Evolutionary conservation across 1,140 invertebrate genomes (phyloP), one percentile per base, ranked within the genome.

Genomic region (Drosophila tropicalis): DNA sequence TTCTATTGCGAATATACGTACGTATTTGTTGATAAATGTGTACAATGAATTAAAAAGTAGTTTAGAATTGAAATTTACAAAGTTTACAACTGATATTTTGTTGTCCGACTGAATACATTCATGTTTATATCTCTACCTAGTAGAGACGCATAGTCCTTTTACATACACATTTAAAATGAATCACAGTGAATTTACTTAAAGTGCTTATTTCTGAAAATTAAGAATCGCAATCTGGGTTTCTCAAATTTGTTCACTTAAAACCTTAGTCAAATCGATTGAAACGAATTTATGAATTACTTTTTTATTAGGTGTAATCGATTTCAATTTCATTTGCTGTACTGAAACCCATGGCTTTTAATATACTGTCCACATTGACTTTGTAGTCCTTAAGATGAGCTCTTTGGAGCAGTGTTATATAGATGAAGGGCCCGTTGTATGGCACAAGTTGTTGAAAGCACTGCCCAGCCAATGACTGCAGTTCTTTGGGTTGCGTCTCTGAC

Each of bases 401-500:
- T 61, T 81, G 86, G 9, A 91, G 25, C 15, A 91, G 56, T 40
- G 79, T 79, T 34, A 91, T 79, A 70, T 91, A 92, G 0, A 92
- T 60, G 36, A 91, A 86, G 15, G 91, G 90, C 19, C 82, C 85
- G 44, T 91, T 87, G 54, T 91, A 90, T 4, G 55, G 10, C 2
- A 55, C 22, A 22, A 92, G 54, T 2, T 74, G 56, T 1, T 66
- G 25, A 40, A 76, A 91, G 29, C 76, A 79, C 9, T 81, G 17
- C 1, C 79, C 51, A 1, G 90, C 85, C 17, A 71, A 55, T 5
- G 51, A 15, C 84, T 94, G 94, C 63, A 94, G 81, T 54, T 90
- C 72, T 34, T 70, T 73, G 70, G 94, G 92, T 71, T 94, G 94
- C 6, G 81, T 62, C 61, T 80, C 72, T 61, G 90, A 93, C 0